These are phyloP conservation scores for Sepiola atlantica DNA, from an alignment of 2,888 invertebrate genomes.

Conservation along the genomic window DNA sequence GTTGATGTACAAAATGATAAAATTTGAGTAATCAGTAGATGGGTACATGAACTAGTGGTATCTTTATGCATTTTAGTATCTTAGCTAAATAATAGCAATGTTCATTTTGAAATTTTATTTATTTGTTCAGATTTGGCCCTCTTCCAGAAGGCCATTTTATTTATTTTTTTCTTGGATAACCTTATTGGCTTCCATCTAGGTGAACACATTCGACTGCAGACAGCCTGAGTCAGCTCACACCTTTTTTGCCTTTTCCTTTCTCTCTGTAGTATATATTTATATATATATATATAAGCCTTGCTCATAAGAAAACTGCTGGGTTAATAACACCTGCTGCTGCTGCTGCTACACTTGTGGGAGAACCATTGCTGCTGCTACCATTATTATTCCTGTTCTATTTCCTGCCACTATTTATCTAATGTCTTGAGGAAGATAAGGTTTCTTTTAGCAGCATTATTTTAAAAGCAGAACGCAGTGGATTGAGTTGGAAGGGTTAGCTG, in stretches of 20 bases:
- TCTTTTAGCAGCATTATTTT: not conserved
- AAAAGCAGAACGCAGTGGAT: not conserved
- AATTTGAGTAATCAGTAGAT: not conserved
- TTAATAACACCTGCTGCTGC: not conserved
- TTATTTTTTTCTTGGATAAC: not conserved
- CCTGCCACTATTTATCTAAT: constrained; percentile 32
- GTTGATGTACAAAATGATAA: not conserved
- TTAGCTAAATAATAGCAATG: not conserved
- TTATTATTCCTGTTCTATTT: not conserved
- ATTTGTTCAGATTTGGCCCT: not conserved
- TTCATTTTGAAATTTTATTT: not conserved
- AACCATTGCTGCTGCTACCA: not conserved
- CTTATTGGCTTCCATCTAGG: constrained; percentile 21
- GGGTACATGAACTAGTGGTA: too few relatives aligned
- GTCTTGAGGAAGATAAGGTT: not conserved
- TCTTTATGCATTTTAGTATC: too few relatives aligned
- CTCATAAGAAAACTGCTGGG: not conserved
- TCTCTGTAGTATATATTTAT: not conserved
- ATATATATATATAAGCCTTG: not conserved
- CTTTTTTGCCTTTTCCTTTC: not conserved
- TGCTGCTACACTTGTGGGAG: not conserved
- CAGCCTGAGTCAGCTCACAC: constrained; percentile 32
- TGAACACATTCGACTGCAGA: constrained; percentile 32
- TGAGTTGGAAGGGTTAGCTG: not conserved
- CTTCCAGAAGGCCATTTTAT: not conserved